Percentiles rank a stretch among this genome's conserved stretches.
Evolutionary conservation across 1,140 invertebrate species (phyloP).

Genomic region (Drosophila nikananu): DNA sequence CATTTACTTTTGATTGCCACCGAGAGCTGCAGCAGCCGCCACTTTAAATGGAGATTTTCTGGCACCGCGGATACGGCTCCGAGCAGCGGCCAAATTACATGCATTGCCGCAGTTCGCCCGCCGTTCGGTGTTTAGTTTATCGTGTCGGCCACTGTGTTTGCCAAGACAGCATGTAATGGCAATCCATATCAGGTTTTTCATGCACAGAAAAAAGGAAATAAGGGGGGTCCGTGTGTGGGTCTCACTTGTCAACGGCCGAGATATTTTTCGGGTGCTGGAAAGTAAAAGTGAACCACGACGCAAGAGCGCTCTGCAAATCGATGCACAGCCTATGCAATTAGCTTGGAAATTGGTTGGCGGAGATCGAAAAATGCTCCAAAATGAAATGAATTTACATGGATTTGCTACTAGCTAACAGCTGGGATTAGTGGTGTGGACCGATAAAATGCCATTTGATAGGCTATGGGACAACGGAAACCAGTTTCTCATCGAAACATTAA

Average conservation of each 20-base stretch:
- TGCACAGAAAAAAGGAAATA: neutral
- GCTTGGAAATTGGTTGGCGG: slow-evolving; percentile 55
- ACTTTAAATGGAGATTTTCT: slow-evolving; percentile 57
- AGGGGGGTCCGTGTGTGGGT: slow-evolving; percentile 9
- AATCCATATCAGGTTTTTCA: slow-evolving; percentile 64
- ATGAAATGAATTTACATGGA: slow-evolving; percentile 7
- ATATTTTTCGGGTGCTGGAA: slow-evolving; percentile 44
- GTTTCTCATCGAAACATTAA: slow-evolving; percentile 6
- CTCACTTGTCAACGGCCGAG: slow-evolving; percentile 12
- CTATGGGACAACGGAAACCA: neutral
- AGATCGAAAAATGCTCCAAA: slow-evolving; percentile 14
- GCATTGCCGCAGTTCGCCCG: slow-evolving; percentile 42
- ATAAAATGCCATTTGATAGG: neutral
- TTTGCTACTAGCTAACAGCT: slow-evolving; percentile 2
- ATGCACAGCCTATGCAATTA: slow-evolving; percentile 13
- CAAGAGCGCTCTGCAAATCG: slow-evolving; percentile 23
- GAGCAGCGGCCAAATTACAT: slow-evolving; percentile 62
- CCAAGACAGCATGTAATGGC: slow-evolving; percentile 54
- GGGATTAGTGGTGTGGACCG: slow-evolving; percentile 8
- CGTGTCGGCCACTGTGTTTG: slow-evolving; percentile 65
- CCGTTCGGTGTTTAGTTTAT: slow-evolving; percentile 66
- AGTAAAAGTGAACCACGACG: slow-evolving; percentile 61
- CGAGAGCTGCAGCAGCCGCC: slow-evolving; percentile 35
- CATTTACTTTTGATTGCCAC: slow-evolving; percentile 69
- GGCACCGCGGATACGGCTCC: slow-evolving; percentile 16